Percentiles rank a stretch among this genome's conserved stretches.
These are phyloP conservation scores for Myotis myotis DNA, from an alignment of 2,797 vertebrate species.

Conservation along the genomic window DNA sequence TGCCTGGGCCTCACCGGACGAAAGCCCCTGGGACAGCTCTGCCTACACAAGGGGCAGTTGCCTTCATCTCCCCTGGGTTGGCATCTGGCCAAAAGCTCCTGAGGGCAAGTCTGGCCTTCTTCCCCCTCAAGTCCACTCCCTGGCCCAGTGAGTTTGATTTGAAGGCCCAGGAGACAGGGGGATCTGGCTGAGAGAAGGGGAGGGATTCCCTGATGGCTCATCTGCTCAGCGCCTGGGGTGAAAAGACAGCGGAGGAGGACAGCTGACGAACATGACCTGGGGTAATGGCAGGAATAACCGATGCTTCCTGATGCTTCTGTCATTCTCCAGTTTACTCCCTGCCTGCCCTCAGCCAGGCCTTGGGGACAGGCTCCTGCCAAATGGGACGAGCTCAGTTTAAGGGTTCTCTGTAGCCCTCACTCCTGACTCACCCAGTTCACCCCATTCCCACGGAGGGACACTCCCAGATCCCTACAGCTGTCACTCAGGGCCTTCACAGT, in stretches of 20 bases:
- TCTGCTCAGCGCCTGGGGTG: neutral
- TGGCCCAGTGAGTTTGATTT: neutral
- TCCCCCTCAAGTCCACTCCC: neutral
- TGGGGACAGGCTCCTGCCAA: neutral
- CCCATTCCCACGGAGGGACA: neutral
- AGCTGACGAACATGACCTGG: neutral
- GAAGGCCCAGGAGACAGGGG: neutral
- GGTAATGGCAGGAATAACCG: neutral
- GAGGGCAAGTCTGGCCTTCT: neutral
- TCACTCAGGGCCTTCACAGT: neutral
- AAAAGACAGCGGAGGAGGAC: neutral
- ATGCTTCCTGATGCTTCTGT: neutral
- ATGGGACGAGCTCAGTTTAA: neutral
- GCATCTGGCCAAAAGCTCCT: neutral
- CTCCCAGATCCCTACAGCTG: neutral
- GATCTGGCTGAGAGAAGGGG: neutral
- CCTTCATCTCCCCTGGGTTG: neutral
- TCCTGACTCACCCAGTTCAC: neutral
- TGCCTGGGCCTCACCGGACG: neutral
- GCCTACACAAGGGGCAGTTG: neutral
- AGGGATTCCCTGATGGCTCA: neutral
- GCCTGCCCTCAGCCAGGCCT: neutral
- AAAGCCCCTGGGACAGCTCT: neutral
- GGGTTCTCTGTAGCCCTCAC: neutral
- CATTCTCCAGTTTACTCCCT: neutral